These are phyloP conservation scores for Girardinichthys multiradiatus DNA, from an alignment of 2,113 vertebrate genomes.

Conservation along the genomic window DNA sequence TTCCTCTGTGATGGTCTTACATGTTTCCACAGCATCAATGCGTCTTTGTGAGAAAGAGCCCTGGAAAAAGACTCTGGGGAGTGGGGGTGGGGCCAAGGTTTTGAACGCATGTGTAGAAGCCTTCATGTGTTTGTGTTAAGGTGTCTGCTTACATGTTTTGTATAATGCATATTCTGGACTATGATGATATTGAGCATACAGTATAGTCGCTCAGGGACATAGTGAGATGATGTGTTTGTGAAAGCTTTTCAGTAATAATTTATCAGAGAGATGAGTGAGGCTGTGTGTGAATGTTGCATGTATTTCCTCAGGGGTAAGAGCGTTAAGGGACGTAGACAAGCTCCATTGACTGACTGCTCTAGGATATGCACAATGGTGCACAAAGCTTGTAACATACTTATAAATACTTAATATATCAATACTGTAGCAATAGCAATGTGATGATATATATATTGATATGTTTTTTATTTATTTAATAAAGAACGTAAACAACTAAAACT, in stretches of 20 bases:
- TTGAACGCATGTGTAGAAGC: conserved; percentile 2
- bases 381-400: not conserved
- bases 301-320: conserved; percentile 26
- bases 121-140: conserved; percentile 35
- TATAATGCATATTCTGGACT: conserved; percentile 44
- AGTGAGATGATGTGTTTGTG: conserved; percentile 23
- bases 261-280: conserved; percentile 34
- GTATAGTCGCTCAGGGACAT: conserved; percentile 20
- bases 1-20: conserved; percentile 28
- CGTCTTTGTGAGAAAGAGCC: conserved; percentile 38
- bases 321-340: not conserved
- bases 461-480: not conserved
- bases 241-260: conserved; percentile 60
- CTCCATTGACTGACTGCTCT: not conserved
- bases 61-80: conserved; percentile 49
- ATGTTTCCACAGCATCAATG: conserved; percentile 19
- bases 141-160: conserved; percentile 35
- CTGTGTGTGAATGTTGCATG: conserved; percentile 27
- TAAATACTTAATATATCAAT: conserved; percentile 25
- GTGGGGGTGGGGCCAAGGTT: conserved; percentile 15
- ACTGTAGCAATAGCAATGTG: not conserved
- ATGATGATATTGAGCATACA: conserved; percentile 18
- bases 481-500: not conserved
- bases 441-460: not conserved
- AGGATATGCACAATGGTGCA: conserved; percentile 3